Conservation (phyloP, 2,797 vertebrate genomes). For the Chiroxiphia lanceolata region DNA sequence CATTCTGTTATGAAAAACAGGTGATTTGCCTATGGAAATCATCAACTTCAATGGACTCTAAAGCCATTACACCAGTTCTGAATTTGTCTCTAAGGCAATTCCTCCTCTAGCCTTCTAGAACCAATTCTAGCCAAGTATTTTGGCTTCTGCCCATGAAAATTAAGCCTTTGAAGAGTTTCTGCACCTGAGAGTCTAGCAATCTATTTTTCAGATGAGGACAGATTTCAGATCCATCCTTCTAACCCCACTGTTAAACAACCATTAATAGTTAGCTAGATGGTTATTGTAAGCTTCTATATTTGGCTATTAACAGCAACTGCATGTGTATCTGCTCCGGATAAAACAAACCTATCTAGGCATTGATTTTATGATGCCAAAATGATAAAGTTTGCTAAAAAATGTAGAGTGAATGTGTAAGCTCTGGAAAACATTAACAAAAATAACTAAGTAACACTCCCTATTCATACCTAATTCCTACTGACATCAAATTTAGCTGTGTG, state of each 20-base stretch:
- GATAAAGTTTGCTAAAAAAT: constrained; percentile 63
- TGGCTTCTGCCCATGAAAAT: neutral
- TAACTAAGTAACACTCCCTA: constrained; percentile 51
- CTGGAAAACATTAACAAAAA: constrained; percentile 72
- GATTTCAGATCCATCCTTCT: constrained; percentile 1
- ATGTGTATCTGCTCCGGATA: constrained; percentile 14
- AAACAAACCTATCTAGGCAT: constrained; percentile 39
- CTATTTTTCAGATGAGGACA: constrained; percentile 14
- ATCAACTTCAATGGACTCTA: neutral
- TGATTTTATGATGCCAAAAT: constrained; percentile 64
- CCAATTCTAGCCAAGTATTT: neutral
- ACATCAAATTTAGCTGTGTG: constrained; percentile 64
- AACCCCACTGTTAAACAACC: neutral
- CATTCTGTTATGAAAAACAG: neutral
- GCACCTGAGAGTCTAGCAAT: neutral
- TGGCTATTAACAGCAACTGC: constrained; percentile 32
- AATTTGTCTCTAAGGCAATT: neutral
- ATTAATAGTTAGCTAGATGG: constrained; percentile 49
- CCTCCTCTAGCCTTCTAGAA: neutral
- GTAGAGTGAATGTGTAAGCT: constrained; percentile 49
- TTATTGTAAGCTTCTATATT: constrained; percentile 32
- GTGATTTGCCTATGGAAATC: neutral
- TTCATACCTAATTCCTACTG: constrained; percentile 56
- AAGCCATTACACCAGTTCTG: neutral
- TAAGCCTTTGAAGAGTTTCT: neutral